Conservation (phyloP, 1,140 invertebrate genomes). For the Diorhabda carinulata region DNA sequence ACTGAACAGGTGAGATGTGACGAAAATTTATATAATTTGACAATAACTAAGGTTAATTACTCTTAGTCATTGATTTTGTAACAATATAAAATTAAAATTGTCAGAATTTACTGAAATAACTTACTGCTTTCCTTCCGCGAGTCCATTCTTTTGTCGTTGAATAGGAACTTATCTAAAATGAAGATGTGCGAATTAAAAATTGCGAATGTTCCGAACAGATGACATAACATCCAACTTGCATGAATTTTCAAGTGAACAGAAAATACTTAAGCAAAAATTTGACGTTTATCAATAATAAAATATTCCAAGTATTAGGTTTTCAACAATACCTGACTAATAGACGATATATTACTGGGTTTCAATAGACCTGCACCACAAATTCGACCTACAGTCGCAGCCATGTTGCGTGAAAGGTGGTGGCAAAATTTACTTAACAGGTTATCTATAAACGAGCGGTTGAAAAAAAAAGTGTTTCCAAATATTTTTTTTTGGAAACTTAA, state of each 20-base stretch:
- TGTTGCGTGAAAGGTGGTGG: slow-evolving; percentile 52
- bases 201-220: not conserved
- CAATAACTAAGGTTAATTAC: not conserved
- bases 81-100: no score
- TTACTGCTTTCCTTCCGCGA: slow-evolving; percentile 70
- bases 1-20: not conserved
- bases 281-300: no score
- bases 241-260: not conserved
- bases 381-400: slow-evolving; percentile 77
- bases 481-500: not conserved
- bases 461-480: not conserved
- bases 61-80: no score
- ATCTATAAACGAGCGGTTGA: not conserved
- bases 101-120: slow-evolving; percentile 37
- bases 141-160: slow-evolving; percentile 69
- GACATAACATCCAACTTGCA: slow-evolving; percentile 3
- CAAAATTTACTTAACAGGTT: slow-evolving; percentile 4
- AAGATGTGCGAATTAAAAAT: slow-evolving; percentile 3
- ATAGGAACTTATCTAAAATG: slow-evolving; percentile 61
- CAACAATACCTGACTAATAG: slow-evolving; percentile 53
- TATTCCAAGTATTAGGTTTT: not conserved
- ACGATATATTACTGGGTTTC: slow-evolving; percentile 55
- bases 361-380: slow-evolving; percentile 75
- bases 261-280: not conserved
- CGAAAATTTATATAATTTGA: not conserved